phyloP scores from a whole-genome alignment of 2,888 invertebrate genomes.

The Trachelus iudaicus region DNA sequence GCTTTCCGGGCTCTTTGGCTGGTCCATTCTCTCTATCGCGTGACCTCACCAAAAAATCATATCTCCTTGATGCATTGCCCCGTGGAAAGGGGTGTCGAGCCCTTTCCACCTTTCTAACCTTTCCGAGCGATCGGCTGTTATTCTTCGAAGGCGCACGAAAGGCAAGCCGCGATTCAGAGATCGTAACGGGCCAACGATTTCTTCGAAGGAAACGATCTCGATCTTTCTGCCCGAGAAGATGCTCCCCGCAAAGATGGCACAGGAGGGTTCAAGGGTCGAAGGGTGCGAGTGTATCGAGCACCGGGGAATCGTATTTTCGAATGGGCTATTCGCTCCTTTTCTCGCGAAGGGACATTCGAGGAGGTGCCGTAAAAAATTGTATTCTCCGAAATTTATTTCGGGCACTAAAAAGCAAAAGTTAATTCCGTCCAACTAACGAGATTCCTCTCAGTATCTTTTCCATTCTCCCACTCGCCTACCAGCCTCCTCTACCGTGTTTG shows the following conservation, averaged over 20 bases:
- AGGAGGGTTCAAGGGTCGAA: no score
- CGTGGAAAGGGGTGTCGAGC: constrained; percentile 3
- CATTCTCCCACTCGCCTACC: background rate
- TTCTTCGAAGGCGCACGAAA: no score
- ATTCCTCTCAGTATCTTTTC: background rate
- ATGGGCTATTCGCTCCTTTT: background rate
- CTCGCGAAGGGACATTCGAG: background rate
- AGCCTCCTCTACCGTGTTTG: no score
- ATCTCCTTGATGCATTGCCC: constrained; percentile 43
- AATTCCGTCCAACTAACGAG: background rate
- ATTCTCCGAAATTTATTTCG: background rate
- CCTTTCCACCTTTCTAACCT: no score
- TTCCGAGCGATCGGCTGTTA: no score
- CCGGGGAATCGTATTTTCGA: constrained; percentile 1
- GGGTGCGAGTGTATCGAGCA: background rate
- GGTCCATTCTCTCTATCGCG: no score
- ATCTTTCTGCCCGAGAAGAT: no score
- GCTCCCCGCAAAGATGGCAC: no score
- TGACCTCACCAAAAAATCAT: constrained; percentile 33
- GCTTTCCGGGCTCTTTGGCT: no score
- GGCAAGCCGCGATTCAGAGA: no score
- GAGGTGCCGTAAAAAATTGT: background rate
- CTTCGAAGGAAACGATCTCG: no score
- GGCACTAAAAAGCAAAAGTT: background rate
- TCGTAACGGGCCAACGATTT: no score